Evolutionary conservation across 2,797 vertebrate species (phyloP).

Genomic region (Rhincodon typus): DNA sequence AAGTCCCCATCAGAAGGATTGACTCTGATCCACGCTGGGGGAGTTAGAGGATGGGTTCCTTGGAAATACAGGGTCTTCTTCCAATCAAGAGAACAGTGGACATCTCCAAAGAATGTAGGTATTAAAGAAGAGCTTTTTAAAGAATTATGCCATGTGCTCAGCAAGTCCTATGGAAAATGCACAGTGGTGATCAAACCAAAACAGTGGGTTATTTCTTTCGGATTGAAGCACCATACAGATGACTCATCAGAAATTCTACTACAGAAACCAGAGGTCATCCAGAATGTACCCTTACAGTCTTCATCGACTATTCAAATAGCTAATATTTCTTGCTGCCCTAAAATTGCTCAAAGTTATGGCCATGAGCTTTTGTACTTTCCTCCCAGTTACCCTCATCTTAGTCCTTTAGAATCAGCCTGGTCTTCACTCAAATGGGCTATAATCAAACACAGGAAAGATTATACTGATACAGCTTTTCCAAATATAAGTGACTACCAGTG

Average conservation of each 20-base stretch:
- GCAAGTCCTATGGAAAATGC: slow-evolving; percentile 16
- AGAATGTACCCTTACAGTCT: not conserved
- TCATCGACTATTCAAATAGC: not conserved
- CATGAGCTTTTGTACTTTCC: slow-evolving; percentile 14
- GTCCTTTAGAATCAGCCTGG: slow-evolving; percentile 21
- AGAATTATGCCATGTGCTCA: slow-evolving; percentile 21
- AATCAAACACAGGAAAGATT: slow-evolving; percentile 25
- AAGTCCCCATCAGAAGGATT: not conserved
- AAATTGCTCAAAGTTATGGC: not conserved
- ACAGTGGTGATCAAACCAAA: slow-evolving; percentile 12
- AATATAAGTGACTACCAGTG: not conserved
- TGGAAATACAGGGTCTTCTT: slow-evolving; percentile 25
- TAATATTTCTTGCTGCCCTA: not conserved
- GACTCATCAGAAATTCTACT: not conserved
- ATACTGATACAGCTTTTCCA: not conserved
- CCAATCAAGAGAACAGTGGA: slow-evolving; percentile 10
- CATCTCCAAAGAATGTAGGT: not conserved
- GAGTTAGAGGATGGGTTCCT: slow-evolving; percentile 22
- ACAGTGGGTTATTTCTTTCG: not conserved
- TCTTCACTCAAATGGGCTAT: slow-evolving; percentile 25
- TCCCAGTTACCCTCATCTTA: slow-evolving; percentile 24
- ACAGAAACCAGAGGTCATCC: not conserved
- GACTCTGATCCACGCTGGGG: slow-evolving; percentile 20
- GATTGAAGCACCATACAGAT: not conserved
- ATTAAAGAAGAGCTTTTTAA: not conserved